Evolutionary conservation across 2,888 invertebrate species (phyloP), one percentile per base, ranked within the genome.

Genomic region (Parochlus steinenii): DNA sequence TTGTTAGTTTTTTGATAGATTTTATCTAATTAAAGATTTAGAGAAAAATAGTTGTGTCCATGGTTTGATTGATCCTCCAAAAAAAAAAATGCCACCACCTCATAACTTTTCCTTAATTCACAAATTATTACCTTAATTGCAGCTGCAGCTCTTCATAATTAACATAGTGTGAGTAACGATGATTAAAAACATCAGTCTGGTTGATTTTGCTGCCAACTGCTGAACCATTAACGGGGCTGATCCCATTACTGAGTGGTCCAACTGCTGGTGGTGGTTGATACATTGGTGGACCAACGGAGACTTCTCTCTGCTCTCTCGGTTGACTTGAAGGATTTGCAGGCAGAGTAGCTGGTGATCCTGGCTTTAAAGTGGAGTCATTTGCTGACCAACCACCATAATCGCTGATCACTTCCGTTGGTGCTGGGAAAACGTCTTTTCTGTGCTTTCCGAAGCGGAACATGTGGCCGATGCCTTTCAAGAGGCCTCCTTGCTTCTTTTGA

Each of bases 131-230:
- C 82, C 79, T 81, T 47, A 82, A 63, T 55, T 82, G 81, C 49
- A 75, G 78, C 57, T 82, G 81, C 48, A 85, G 71, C 59, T 85
- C 83, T 53, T 82, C 79, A 48, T 81, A 82, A 57, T 85, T 85
- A 43, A 80, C 80, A 54, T 83, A 83, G 53, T 85, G 82, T 41
- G 57, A 58, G 50, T 59, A 59, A 39, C 59, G 53, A 50, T 59
- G 57, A 47, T 58, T 59, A 43, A 58, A 59, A 31, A 57, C 51
- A 43, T 60, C 59, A 35, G 52, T 56, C 33, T 56, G 56, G 40
- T 39, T 29, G 41, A 40, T 29, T 23, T 39, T 40, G 25, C 39
- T 24, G 23, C 28, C 31, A 12, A n/a, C n/a, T n/a, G 29, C 36
- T 14, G 30, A 36, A 16, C 26, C 36, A 18, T 24, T 27, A n/a